Percentiles rank a stretch among this genome's conserved stretches.
These are phyloP conservation scores for Carpatolechia fugitivella DNA, from an alignment of 2,888 invertebrate species.

Conservation along the genomic window DNA sequence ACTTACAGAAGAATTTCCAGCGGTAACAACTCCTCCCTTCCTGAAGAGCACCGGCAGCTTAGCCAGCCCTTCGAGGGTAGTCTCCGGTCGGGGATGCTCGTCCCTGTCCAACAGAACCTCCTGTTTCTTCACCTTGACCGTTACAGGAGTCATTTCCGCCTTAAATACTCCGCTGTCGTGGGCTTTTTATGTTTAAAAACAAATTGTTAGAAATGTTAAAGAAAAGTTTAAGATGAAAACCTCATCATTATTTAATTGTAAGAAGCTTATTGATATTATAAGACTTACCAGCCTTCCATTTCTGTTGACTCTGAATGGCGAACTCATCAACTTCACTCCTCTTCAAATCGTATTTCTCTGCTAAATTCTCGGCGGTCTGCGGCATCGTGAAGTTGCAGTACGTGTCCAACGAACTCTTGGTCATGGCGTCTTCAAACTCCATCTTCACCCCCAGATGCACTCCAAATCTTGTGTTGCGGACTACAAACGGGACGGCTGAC, in stretches of 20 bases:
- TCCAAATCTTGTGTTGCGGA: conserved; percentile 92
- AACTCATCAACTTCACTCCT: conserved; percentile 91
- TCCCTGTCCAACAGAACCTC: conserved; percentile 88
- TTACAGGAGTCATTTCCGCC: conserved; percentile 91
- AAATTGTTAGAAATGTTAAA: conserved; percentile 7
- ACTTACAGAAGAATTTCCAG: conserved; percentile 94
- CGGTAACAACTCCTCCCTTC: conserved; percentile 96
- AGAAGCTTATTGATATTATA: too few species aligned
- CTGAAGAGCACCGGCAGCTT: conserved; percentile 94
- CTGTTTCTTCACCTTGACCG: conserved; percentile 89
- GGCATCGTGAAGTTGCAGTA: conserved; percentile 97
- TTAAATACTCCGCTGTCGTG: conserved; percentile 92
- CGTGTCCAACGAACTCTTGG: conserved; percentile 86
- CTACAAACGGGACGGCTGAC: conserved; percentile 93
- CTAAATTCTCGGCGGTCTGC: conserved; percentile 94
- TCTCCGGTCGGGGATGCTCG: conserved; percentile 94
- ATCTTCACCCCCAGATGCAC: conserved; percentile 87
- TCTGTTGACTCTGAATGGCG: conserved; percentile 89
- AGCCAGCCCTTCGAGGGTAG: conserved; percentile 87
- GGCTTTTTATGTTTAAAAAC: conserved; percentile 82
- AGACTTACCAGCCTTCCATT: conserved; percentile 88
- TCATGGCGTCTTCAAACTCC: conserved; percentile 89
- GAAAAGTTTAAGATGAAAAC: too few species aligned
- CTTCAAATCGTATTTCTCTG: conserved; percentile 88
- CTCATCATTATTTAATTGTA: too few species aligned